A percentile compares a stretch with the other conserved stretches of the same genome.
phyloP scores from a whole-genome alignment of 2,888 invertebrate genomes.

The Lepidonotus clava region DNA sequence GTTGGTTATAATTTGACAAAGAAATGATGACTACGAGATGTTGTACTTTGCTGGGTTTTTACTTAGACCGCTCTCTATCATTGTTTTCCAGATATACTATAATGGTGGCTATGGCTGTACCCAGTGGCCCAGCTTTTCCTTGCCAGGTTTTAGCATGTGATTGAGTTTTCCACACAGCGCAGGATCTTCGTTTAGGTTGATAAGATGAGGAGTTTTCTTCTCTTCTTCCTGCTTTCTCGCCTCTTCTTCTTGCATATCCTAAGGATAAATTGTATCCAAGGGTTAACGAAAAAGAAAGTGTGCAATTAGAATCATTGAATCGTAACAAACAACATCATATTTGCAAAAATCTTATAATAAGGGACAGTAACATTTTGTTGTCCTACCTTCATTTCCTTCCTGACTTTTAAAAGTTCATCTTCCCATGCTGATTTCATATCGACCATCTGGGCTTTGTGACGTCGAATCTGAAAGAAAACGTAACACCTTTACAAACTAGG shows the following conservation, averaged over 20 bases:
- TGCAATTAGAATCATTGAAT: neutral
- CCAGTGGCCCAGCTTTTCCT: neutral
- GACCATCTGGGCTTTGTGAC: constrained; percentile 66
- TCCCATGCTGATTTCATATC: constrained; percentile 64
- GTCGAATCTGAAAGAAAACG: constrained; percentile 57
- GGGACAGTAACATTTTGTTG: neutral
- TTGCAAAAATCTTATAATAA: neutral
- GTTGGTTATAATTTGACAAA: too few relatives aligned
- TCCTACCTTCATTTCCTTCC: constrained; percentile 63
- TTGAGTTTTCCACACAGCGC: constrained; percentile 66
- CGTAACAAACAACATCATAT: too few relatives aligned
- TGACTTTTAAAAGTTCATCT: constrained; percentile 61
- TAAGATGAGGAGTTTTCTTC: constrained; percentile 65
- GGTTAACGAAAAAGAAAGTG: neutral
- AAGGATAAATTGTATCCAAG: neutral
- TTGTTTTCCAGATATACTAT: too few relatives aligned
- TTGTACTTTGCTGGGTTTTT: too few relatives aligned
- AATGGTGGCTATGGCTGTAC: too few relatives aligned
- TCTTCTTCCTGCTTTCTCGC: constrained; percentile 60
- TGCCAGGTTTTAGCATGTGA: constrained; percentile 57
- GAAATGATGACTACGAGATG: too few relatives aligned
- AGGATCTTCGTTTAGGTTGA: constrained; percentile 69
- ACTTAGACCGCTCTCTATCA: too few relatives aligned
- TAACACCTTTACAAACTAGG: neutral
- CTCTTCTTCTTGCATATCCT: constrained; percentile 60